Evolutionary conservation across 2,797 vertebrate species (phyloP), one percentile per base, ranked within the genome.

Genomic region (Passerculus sandwichensis): DNA sequence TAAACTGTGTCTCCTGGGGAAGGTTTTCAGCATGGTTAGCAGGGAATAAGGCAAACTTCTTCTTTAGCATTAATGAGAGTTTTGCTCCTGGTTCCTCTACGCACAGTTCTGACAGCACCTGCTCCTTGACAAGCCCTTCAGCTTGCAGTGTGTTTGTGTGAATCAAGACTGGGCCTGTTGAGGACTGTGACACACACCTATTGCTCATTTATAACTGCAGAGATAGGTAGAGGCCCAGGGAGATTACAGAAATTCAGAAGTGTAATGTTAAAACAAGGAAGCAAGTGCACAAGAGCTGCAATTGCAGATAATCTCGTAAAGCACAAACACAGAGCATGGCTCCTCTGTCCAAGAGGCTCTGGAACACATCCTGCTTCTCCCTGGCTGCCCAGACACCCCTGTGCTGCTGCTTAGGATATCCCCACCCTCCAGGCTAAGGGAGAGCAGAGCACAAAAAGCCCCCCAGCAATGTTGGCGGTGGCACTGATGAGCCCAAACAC

Each of bases 1-100:
- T 90, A 72, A 90, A 34, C 20, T 30, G 6, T 22, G 32, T 84
- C 61, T 91, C 53, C 84, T 38, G 21, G 29, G 62, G 48, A 67
- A 87, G 47, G 40, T 56, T 96, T 94, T 77, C 75, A 88, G 57
- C n/a, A 48, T 15, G 42, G 57, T 66, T 51, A 65, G n/a, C 36
- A 89, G 34, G 65, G 70, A 92, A 88, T 85, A 62, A 45, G n/a
- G 20, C 25, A 91, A 94, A 51, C 40, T 62, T 64, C 56, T 85
- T 57, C 73, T 70, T 93, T 45, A 92, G 36, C 47, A 42, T 56
- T 72, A 65, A 67, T 27, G 44, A 83, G 18, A 87, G 18, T 42
- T 96, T 74, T 95, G 38, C 21, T 79, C 44, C 25, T 7, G 2
- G 47, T 45, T 72, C 30, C 29, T 67, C 48, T n/a, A 6, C 34